Evolutionary conservation across 1,140 invertebrate species (phyloP).

Genomic region (Phenacoccus solenopsis): DNA sequence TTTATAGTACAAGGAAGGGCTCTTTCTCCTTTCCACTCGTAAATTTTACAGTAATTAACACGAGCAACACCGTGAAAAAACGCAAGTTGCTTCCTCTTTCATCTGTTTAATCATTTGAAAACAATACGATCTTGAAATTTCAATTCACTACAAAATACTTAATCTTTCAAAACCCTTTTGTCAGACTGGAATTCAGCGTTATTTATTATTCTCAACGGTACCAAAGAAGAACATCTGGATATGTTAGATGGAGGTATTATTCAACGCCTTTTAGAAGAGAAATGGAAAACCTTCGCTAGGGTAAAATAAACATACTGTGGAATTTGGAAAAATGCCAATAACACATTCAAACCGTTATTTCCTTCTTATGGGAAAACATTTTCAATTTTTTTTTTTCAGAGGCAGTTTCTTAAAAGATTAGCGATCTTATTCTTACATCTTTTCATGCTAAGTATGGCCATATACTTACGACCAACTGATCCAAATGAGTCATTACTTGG

Average conservation of each 20-base stretch:
- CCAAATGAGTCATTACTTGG: slow-evolving; percentile 39
- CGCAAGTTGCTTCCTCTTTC: too few relatives aligned
- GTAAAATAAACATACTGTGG: slow-evolving; percentile 37
- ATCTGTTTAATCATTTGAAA: too few relatives aligned
- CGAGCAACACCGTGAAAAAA: too few relatives aligned
- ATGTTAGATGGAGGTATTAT: slow-evolving; percentile 98
- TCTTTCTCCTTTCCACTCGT: too few relatives aligned
- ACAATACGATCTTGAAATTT: too few relatives aligned
- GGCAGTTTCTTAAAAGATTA: slow-evolving; percentile 82
- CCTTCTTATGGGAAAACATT: not conserved
- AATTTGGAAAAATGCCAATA: not conserved
- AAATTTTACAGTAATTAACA: too few relatives aligned
- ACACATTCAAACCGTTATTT: not conserved
- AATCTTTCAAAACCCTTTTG: slow-evolving; percentile 31
- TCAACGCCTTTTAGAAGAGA: slow-evolving; percentile 90
- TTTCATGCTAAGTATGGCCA: slow-evolving; percentile 70
- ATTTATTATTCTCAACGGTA: slow-evolving; percentile 94
- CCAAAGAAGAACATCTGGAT: slow-evolving; percentile 93
- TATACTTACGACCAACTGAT: slow-evolving; percentile 66
- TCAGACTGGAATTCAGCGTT: slow-evolving; percentile 96
- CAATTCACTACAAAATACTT: too few relatives aligned
- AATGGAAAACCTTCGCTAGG: slow-evolving; percentile 97
- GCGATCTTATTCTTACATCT: slow-evolving; percentile 77
- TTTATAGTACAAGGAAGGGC: too few relatives aligned
- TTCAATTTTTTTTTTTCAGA: slow-evolving; percentile 39